phyloP scores from a whole-genome alignment of 2,888 invertebrate genomes.

The Tenthredo amoena region DNA sequence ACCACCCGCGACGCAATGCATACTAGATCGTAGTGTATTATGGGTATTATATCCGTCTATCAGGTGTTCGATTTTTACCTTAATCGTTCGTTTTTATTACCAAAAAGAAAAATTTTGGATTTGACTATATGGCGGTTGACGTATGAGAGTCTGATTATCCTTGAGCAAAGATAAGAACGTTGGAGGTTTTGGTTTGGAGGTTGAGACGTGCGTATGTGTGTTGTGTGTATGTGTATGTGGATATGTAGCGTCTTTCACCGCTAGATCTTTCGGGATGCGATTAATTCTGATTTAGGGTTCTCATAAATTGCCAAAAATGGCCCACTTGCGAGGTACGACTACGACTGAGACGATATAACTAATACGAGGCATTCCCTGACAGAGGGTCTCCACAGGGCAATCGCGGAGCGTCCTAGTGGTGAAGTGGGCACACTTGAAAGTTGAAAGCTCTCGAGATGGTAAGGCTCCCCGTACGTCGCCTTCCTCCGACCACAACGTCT shows the following conservation, averaged over 20 bases:
- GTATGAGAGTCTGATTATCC: not conserved
- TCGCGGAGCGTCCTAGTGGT: slow-evolving; percentile 6
- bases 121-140: not conserved
- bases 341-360: not conserved
- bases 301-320: slow-evolving; percentile 45
- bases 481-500: not conserved
- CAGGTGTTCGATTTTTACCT: not conserved
- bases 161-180: not conserved
- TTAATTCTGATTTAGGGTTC: slow-evolving; percentile 37
- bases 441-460: slow-evolving; percentile 46
- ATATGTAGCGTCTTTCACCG: not conserved
- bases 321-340: slow-evolving; percentile 23
- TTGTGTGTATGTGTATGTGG: not conserved
- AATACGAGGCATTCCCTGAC: slow-evolving; percentile 29
- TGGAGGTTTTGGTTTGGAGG: not conserved
- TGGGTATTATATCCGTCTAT: not conserved
- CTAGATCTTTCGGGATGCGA: slow-evolving; percentile 24
- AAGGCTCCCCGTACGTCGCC: not conserved
- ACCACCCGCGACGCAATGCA: slow-evolving; percentile 69
- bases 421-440: slow-evolving; percentile 43
- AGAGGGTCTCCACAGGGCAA: slow-evolving; percentile 26
- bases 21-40: not conserved
- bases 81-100: not conserved
- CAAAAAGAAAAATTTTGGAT: not conserved
- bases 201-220: not conserved